phyloP scores from a whole-genome alignment of 2,888 invertebrate species.

The Chymomyza amoena region DNA sequence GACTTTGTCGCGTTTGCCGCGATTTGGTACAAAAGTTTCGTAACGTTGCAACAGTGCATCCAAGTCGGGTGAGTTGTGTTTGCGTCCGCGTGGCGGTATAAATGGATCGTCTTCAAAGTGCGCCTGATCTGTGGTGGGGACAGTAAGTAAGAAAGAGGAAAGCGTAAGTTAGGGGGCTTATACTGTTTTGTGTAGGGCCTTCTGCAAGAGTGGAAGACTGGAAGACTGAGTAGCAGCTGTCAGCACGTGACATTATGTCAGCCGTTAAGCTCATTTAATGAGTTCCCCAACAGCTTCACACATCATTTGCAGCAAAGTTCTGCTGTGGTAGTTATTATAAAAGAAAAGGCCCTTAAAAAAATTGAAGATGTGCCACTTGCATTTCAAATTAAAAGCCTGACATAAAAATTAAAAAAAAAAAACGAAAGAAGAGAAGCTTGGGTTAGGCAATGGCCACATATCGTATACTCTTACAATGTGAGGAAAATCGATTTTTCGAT shows the following conservation, averaged over 20 bases:
- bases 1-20: conserved; percentile 77
- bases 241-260: conserved; percentile 4
- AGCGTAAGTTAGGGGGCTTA: not conserved
- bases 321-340: not conserved
- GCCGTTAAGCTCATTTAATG: not conserved
- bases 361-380: conserved; percentile 33
- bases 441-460: not conserved
- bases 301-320: not conserved
- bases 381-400: conserved; percentile 45
- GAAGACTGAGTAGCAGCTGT: not conserved
- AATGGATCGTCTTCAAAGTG: conserved; percentile 68
- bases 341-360: not conserved
- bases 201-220: not conserved
- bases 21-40: conserved; percentile 78
- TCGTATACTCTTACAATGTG: not conserved
- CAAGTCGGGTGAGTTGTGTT: conserved; percentile 68
- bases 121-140: conserved; percentile 29
- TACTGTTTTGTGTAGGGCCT: not conserved
- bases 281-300: conserved; percentile 6
- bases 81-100: conserved; percentile 77
- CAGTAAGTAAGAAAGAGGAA: not conserved
- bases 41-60: conserved; percentile 66
- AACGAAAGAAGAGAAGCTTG: not conserved
- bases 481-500: too few species aligned
- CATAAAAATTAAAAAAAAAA: conserved; percentile 3